Evolutionary conservation across 2,888 invertebrate species (phyloP), one percentile per base, ranked within the genome.

Genomic region (Ophonus ardosiacus): DNA sequence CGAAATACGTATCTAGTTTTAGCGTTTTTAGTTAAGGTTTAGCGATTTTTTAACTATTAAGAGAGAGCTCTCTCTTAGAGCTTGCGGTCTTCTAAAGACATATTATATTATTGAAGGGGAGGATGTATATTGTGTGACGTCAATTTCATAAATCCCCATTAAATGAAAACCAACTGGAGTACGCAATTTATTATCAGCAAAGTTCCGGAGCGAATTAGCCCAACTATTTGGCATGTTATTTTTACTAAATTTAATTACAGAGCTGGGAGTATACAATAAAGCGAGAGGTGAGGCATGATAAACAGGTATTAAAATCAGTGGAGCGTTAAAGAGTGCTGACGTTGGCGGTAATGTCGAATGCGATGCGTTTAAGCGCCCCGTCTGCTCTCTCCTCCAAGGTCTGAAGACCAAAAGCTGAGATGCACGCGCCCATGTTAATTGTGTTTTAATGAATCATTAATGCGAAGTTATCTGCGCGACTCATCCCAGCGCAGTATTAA

Each of bases 371-470:
- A 21, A 18, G 13, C 56, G 56, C 56, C 56, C 6, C 43, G 24
- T 63, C 21, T 21, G 21, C 63, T 63, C 13, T 31, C 31, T 31
- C 31, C 31, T 18, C 24, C 13, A 17, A 51, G 17, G 18, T 13
- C 76, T 76, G 76, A 43, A 43, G n/a, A 18, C 24, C 24, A 10
- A 31, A 13, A 13, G 10, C 13, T 17, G 18, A 21, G 51, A 57
- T 71, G 38, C 68, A 56, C 24, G 68, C 51, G 68, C 82, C 57
- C 31, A n/a, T 24, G 57, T 79, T 85, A 85, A 85, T 85, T 85
- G 86, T 86, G 86, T 88, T 89, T 89, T 89, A 90, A 90, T 89
- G 89, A 90, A 88, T 89, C 89, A 89, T 89, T 89, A 89, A 89
- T 88, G 88, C 88, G 87, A 87, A 79, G 59, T 59, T 85, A 82